phyloP scores from a whole-genome alignment of 2,888 invertebrate species.

The Psococerastis gibbosa region DNA sequence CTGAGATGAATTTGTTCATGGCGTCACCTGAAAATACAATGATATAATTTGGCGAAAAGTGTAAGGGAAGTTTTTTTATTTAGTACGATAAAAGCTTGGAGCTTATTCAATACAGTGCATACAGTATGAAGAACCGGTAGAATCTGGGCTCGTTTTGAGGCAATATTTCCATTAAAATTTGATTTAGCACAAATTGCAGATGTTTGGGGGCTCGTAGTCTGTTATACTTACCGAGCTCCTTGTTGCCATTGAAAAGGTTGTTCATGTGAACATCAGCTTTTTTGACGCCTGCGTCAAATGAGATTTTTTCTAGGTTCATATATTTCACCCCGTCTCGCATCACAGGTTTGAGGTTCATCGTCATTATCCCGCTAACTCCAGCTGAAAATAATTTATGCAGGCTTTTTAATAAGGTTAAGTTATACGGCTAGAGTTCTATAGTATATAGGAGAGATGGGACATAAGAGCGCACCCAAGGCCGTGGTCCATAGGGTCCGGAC shows the following conservation, averaged over 20 bases:
- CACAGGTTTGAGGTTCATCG: not conserved
- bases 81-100: no score
- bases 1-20: not conserved
- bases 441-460: no score
- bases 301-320: not conserved
- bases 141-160: no score
- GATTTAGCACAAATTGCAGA: no score
- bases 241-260: not conserved
- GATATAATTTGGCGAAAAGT: not conserved
- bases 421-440: no score
- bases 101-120: no score
- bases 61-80: not conserved
- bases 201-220: slow-evolving; percentile 1
- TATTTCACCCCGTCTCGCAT: not conserved
- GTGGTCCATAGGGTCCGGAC: no score
- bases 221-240: not conserved
- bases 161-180: no score
- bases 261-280: not conserved
- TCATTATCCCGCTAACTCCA: not conserved
- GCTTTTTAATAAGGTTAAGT: no score
- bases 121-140: no score
- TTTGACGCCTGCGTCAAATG: not conserved
- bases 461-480: no score
- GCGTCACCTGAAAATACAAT: not conserved
- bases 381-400: no score